These are phyloP conservation scores for Platygyra sinensis DNA, from an alignment of 64 coral and sea anemone genomes.

Conservation along the genomic window DNA sequence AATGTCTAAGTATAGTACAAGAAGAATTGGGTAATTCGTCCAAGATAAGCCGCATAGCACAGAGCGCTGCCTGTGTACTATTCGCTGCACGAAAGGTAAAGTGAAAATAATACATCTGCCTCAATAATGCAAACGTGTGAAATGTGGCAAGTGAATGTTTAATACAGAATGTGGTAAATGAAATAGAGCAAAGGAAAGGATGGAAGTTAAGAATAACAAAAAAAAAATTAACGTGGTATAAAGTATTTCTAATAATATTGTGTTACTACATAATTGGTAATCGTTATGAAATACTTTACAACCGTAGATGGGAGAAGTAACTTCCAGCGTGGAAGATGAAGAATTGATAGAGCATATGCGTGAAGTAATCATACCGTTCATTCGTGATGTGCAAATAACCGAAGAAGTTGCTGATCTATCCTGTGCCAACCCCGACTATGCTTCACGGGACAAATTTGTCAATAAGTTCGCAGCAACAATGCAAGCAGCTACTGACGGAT, in stretches of 20 bases:
- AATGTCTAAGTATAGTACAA: neutral
- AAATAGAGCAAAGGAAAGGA: too few relatives aligned
- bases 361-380: neutral
- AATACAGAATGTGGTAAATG: too few relatives aligned
- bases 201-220: too few relatives aligned
- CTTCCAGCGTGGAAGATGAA: neutral
- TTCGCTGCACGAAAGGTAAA: conserved; percentile 1
- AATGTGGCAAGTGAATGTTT: too few relatives aligned
- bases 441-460: neutral
- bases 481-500: neutral
- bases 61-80: neutral
- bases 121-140: too few relatives aligned
- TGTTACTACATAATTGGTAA: neutral
- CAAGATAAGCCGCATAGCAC: neutral
- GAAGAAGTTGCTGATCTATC: neutral
- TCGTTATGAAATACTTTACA: neutral
- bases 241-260: too few relatives aligned
- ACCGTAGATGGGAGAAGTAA: neutral
- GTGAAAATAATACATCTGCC: neutral
- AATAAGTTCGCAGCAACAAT: neutral
- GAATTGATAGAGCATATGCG: neutral
- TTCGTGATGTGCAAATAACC: neutral
- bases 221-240: neutral
- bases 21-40: neutral
- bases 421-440: neutral